Base-by-base conservation (phyloP, 2,113 vertebrate species). In the Hypocryptadius cinnamomeus region DNA sequence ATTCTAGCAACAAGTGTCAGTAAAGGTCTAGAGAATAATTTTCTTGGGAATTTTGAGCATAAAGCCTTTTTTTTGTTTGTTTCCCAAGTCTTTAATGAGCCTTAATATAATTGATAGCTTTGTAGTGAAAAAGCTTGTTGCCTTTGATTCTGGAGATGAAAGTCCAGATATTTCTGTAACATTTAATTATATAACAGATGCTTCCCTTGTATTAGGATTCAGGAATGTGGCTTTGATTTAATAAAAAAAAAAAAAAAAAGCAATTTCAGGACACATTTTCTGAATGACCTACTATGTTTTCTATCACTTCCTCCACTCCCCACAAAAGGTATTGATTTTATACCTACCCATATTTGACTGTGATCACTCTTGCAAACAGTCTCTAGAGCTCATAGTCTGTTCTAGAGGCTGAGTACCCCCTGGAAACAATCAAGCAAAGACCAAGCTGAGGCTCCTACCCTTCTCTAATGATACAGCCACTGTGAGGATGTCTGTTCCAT, bases 61-160 rank as follows among this genome's bases (percentile, higher is more conserved):
- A 76, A 79, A 53, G 31, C 11, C 11, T 86, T 85, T 19, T 44
- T 92, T 64, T 87, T 33, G 79, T 79, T 73, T 28, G 17, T 64
- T 73, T 30, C 42, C 24, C 8, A 37, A 89, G 42, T 68, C 51
- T 92, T 92, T 92, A 92, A 87, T 69, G 63, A 90, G 10, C 24
- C 51, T 88, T 88, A 83, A 83, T 83, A 77, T 69, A 94, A 85
- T 89, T 71, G 86, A 87, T 61, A 92, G 51, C 59, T 92, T 76
- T 89, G 22, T 68, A 65, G 54, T 87, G 64, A 54, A 88, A 87
- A 79, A 71, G 9, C 27, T 86, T 7, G 3, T 87, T 82, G 51
- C 42, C 37, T 95, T 94, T 92, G 72, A 95, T 95, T 92, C 30
- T 50, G 22, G 40, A 93, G 71, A 93, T 94, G 63, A 93, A 94